Evolutionary conservation across 2,888 invertebrate species (phyloP), one percentile per base, ranked within the genome.

Genomic region (Lasioglossum calceatum): DNA sequence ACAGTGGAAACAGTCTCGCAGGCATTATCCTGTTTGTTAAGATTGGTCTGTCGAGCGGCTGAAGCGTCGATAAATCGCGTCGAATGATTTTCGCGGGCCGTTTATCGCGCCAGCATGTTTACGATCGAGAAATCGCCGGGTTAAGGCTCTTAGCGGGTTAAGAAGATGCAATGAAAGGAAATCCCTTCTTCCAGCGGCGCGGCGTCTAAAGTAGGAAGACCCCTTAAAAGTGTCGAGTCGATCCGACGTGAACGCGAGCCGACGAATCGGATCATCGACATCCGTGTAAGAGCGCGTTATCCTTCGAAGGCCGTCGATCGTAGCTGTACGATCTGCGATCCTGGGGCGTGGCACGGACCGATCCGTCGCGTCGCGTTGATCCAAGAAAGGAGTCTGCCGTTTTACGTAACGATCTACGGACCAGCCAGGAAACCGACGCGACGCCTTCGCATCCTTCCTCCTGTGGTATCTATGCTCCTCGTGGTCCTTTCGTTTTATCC

Each of bases 351-450:
- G 91, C 90, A 75, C 73, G 14, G 70, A 70, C 36, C 83, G 84
- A 77, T 85, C 87, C 86, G 74, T 54, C 83, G 64, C 32, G 64
- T 64, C 64, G 64, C 14, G 64, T 64, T 32, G 83, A 71, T 84
- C 87, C 86, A 72, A 82, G 90, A 86, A 90, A 85, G 87, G 91
- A 85, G 77, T 89, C 87, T 84, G 85, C 70, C 82, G 90, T 85
- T 91, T 91, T 91, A 91, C 91, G 91, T 91, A 91, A 91, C 88
- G 78, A 87, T 84, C 85, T 80, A 64, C 85, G 10, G 79, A 85
- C 77, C 79, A 77, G 74, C 89, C 82, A 79, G 80, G 79, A 86
- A 86, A 88, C 85, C 79, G 79, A 70, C 83, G 47, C 47, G 47
- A 47, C 47, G 50, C 76, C 64, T 72, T 61, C 27, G 36, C 84